Conservation (phyloP, 2,113 vertebrate species). For the Lota lota region DNA sequence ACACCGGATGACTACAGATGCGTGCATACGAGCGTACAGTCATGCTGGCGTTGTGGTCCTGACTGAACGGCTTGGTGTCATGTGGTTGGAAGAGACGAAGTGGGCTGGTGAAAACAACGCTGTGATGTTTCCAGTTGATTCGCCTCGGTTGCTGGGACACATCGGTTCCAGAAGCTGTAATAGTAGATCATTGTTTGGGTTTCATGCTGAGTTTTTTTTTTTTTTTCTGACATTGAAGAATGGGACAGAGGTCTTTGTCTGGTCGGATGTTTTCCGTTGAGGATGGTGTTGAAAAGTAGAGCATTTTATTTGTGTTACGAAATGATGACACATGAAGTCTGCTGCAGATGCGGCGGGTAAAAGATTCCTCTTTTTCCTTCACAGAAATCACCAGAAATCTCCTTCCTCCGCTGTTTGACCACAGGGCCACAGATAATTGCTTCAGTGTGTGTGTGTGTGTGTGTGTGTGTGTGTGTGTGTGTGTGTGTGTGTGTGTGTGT, state of each 20-base stretch:
- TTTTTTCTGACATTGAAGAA: constrained; percentile 8
- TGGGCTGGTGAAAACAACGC: too few species aligned
- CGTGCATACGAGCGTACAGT: too few species aligned
- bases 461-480: not conserved
- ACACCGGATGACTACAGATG: too few species aligned
- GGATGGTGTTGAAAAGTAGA: constrained; percentile 37
- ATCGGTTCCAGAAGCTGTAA: too few species aligned
- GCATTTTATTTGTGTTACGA: constrained; percentile 29
- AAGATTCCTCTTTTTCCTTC: constrained; percentile 55
- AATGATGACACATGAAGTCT: constrained; percentile 51
- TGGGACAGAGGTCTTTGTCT: constrained; percentile 3
- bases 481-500: constrained; percentile 34
- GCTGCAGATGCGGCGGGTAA: constrained; percentile 42
- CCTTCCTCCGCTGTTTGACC: constrained; percentile 56
- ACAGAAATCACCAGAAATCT: constrained; percentile 59
- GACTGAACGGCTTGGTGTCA: too few species aligned
- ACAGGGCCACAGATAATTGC: constrained; percentile 67
- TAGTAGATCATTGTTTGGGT: too few species aligned
- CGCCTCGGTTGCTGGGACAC: too few species aligned
- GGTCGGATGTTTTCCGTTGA: constrained; percentile 43
- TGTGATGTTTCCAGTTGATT: too few species aligned
- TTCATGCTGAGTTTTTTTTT: not conserved
- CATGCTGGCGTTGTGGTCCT: too few species aligned
- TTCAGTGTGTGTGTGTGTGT: constrained; percentile 56
- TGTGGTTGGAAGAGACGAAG: too few species aligned